Evolutionary conservation across 1,140 invertebrate species (phyloP), one percentile per base, ranked within the genome.

Genomic region (Hormaphis cornu): DNA sequence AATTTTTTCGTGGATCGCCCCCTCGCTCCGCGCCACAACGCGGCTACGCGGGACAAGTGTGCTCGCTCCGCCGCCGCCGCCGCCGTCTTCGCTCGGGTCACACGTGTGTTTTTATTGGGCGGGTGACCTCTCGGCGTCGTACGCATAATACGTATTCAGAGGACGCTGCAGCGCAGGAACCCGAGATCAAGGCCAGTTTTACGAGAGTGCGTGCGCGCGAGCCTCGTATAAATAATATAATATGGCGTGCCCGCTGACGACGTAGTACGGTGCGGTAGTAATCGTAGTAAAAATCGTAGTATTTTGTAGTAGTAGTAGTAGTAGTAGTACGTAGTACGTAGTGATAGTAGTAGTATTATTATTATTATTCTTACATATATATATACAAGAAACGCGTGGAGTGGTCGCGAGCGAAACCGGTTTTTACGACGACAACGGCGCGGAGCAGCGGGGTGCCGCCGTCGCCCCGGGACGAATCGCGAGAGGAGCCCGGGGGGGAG

Each of bases 91-190:
- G 42, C 24, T 0, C 61, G 61, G 42, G 61, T 66, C 61, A 63
- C 61, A 66, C 61, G 42, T 48, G 61, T 66, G 42, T 46, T n/a
- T 66, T 66, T 66, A 66, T 66, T 48, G 61, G 61, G 35, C 61
- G 61, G n/a, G n/a, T 50, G 44, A 50, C 44, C 61, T 20, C 44
- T 0, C 22, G 3, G 18, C 22, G 54, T n/a, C n/a, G n/a, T n/a
- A n/a, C n/a, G n/a, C n/a, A n/a, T n/a, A n/a, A n/a, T n/a, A n/a
- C n/a, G n/a, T n/a, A n/a, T n/a, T n/a, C n/a, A n/a, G n/a, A 16
- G 14, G 22, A 22, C 2, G 4, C 14, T 2, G 6, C 35, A 18
- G 28, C 33, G 14, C 24, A 20, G 28, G 28, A n/a, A n/a, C n/a
- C 8, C 30, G 46, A 50, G 61, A 66, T 66, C 61, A 66, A 66